Evolutionary conservation across 2,888 invertebrate genomes (phyloP), one percentile per base, ranked within the genome.

Genomic region (Eupsilia transversa): DNA sequence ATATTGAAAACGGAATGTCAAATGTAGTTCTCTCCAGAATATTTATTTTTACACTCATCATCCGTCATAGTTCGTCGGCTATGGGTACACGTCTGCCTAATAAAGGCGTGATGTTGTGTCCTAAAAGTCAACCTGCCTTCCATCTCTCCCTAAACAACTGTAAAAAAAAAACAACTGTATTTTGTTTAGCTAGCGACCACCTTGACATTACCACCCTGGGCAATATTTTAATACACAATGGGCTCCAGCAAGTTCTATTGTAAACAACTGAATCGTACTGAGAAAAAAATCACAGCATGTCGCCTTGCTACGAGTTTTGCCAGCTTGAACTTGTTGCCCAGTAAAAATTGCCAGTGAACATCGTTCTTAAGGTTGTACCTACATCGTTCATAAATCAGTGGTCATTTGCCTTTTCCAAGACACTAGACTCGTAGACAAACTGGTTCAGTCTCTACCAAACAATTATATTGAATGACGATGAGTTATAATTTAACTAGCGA

Each of bases 381-480:
- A n/a, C n/a, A n/a, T 20, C 6, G 10, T 5, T 6, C n/a, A n/a
- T n/a, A n/a, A 49, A 65, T n/a, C 20, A 12, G 6, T 4, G n/a
- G 2, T n/a, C 1, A 9, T 67, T 59, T 41, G 1, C 7, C 17
- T 14, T 57, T 68, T 35, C 27, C 27, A 17, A 64, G 35, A 30
- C 43, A 35, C 20, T 63, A 9, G 7, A 30, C 20, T 33, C 33
- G 23, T 17, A 52, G 23, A 60, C 33, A 60, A 57, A 64, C 54
- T 57, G 9, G 56, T 23, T 23, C 35, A 38, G 41, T 41, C 41
- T 75, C 27, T 33, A n/a, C 17, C 0, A 49, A 77, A 52, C 38
- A 3, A 68, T 38, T 67, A 46, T 41, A 38, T 49, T 27, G 27
- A 1, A 38, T 41, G 38, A 27, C 78, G 54, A 61, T 61, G 54